Percentiles rank a stretch among this genome's conserved stretches.
Evolutionary conservation across 2,797 vertebrate species (phyloP).

Genomic region (Falco peregrinus): DNA sequence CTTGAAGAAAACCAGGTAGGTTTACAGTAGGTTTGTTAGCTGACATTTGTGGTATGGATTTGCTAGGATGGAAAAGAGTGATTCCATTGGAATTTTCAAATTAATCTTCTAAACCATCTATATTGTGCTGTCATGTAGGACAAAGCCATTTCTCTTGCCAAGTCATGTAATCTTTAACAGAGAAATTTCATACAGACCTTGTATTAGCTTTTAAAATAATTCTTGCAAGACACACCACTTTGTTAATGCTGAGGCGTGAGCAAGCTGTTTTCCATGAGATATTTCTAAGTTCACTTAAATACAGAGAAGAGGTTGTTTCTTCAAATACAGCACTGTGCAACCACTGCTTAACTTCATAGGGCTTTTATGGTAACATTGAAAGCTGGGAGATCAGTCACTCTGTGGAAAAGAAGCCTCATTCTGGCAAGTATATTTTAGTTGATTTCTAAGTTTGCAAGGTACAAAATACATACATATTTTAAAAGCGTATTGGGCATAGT

Average conservation of each 20-base stretch:
- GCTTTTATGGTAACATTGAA: neutral
- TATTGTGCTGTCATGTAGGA: neutral
- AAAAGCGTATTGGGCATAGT: neutral
- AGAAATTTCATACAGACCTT: neutral
- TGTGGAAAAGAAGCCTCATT: neutral
- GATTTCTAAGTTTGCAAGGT: neutral
- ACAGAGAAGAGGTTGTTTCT: neutral
- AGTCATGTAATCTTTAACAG: neutral
- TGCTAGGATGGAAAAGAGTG: neutral
- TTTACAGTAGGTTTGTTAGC: neutral
- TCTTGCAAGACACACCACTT: neutral
- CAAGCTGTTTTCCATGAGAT: neutral
- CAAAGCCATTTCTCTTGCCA: neutral
- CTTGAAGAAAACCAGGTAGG: neutral
- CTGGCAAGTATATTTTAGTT: neutral
- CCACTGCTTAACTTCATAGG: neutral
- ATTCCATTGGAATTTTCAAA: neutral
- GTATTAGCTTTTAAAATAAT: neutral
- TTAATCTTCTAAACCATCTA: neutral
- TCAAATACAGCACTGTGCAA: neutral
- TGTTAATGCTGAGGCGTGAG: neutral
- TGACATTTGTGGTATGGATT: neutral
- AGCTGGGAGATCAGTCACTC: neutral
- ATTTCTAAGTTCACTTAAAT: neutral
- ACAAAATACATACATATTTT: rapidly evolving